phyloP scores from a whole-genome alignment of 2,888 invertebrate species.

The Meiosimyza platycephala region DNA sequence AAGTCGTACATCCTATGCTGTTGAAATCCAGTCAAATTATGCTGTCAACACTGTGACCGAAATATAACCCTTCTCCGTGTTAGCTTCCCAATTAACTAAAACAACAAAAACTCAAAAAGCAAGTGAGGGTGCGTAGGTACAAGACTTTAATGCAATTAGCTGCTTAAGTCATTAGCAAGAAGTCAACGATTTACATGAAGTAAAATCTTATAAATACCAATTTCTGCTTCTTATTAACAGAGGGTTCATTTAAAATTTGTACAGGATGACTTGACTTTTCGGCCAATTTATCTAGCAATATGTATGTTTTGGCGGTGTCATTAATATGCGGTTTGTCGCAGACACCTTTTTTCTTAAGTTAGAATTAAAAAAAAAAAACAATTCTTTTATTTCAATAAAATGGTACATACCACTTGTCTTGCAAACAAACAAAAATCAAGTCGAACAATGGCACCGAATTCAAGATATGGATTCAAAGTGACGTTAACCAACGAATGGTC shows the following conservation, averaged over 20 bases:
- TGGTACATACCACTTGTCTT: no score
- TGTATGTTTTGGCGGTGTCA: constrained; percentile 60
- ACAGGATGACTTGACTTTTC: constrained; percentile 63
- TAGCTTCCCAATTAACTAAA: neutral
- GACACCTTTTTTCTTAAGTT: constrained; percentile 38
- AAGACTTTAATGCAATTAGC: constrained; percentile 40
- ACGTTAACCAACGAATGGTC: constrained; percentile 35
- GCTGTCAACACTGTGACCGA: constrained; percentile 45
- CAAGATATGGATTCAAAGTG: constrained; percentile 11
- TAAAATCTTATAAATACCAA: constrained; percentile 2
- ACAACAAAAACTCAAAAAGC: constrained; percentile 15
- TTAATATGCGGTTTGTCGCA: constrained; percentile 47
- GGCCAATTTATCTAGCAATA: constrained; percentile 49
- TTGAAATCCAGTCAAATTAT: constrained; percentile 40
- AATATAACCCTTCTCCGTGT: constrained; percentile 39
- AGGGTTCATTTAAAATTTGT: constrained; percentile 29
- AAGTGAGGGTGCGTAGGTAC: constrained; percentile 26
- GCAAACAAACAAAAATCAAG: no score
- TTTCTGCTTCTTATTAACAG: neutral
- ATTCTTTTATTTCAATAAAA: no score
- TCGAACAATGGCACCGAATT: no score
- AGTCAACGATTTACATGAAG: constrained; percentile 46
- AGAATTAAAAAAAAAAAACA: no score
- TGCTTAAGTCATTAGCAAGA: constrained; percentile 49
- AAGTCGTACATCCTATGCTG: no score